Evolutionary conservation across 2,888 invertebrate genomes (phyloP).

Genomic region (Mythimna loreyi): DNA sequence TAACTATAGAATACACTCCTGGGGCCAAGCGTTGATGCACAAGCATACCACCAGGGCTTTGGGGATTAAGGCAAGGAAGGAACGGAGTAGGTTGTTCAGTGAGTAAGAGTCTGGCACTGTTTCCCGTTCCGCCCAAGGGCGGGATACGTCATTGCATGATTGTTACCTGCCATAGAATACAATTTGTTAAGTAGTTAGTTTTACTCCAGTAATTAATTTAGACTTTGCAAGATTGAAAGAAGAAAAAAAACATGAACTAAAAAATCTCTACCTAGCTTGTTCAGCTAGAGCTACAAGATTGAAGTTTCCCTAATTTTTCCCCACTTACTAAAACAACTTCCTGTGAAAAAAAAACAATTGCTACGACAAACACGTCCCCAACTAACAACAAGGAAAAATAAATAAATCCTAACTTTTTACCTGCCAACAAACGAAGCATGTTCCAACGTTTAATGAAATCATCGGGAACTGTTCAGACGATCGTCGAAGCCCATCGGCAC

Average conservation of each 20-base stretch:
- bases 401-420: constrained; percentile 52
- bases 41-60: too few relatives aligned
- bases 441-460: constrained; percentile 60
- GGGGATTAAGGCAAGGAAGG: too few relatives aligned
- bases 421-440: constrained; percentile 48
- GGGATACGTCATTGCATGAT: too few relatives aligned
- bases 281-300: neutral
- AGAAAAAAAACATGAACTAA: neutral
- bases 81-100: too few relatives aligned
- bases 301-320: neutral
- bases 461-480: constrained; percentile 51
- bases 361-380: constrained; percentile 41
- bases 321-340: neutral
- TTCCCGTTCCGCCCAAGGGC: too few relatives aligned
- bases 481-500: constrained; percentile 57
- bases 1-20: too few relatives aligned
- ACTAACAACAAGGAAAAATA: constrained; percentile 44
- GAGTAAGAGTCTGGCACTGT: too few relatives aligned
- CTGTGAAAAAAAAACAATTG: constrained; percentile 22
- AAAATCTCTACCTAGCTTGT: neutral
- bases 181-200: too few relatives aligned
- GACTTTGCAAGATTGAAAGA: too few relatives aligned
- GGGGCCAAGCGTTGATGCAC: too few relatives aligned
- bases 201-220: too few relatives aligned
- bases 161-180: too few relatives aligned